Base-by-base conservation (phyloP, 35 echinoderm and acorn worm species). In the Heliocidaris tuberculata region DNA sequence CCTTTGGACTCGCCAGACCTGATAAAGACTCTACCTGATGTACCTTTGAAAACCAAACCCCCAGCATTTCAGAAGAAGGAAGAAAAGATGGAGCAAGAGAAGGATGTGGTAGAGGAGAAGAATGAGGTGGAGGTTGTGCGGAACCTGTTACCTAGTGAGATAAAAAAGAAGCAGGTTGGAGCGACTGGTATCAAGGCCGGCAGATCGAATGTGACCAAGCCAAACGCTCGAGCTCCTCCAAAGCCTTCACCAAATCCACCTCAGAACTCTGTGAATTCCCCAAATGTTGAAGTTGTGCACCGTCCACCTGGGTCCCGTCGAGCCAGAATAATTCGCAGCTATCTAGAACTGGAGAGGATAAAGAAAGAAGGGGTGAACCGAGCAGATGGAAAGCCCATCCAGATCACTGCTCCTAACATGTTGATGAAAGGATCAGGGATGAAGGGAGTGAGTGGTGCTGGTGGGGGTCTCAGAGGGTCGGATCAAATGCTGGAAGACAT, bases 271-370 rank as follows among this genome's bases (percentile, higher is more conserved):
- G 87, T 89, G 31, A n/a, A 5, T 78, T 89, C 47, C 12, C 42
- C 87, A 32, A 48, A 32, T 15, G 19, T 93, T 13, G 48, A 93
- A n/a, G 91, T 93, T 30, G 91, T 93, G 31, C 31, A 93, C n/a
- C 47, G 91, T 19, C 91, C 91, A 30, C 31, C 31, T 10, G 91
- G 91, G 27, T 93, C 91, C n/a, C 47, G 91, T 49, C 91, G 91
- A 4, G 91, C 91, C 31, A 93, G 91, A 13, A 93, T 93, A 10
- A 93, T 93, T 15, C 48, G 29, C 21, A 93, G 91, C 91, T 93
- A 93, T 48, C 50, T 93, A 31, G 91, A 93, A 48, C 50, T 93
- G 19, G 91, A 93, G 91, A 49, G 91, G 50, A 93, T 93, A 29
- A 49, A 93, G 91, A 93, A 29, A 30, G 91, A 93, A 48, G 91